phyloP scores from a whole-genome alignment of 2,797 vertebrate genomes.

The Fringilla coelebs region DNA sequence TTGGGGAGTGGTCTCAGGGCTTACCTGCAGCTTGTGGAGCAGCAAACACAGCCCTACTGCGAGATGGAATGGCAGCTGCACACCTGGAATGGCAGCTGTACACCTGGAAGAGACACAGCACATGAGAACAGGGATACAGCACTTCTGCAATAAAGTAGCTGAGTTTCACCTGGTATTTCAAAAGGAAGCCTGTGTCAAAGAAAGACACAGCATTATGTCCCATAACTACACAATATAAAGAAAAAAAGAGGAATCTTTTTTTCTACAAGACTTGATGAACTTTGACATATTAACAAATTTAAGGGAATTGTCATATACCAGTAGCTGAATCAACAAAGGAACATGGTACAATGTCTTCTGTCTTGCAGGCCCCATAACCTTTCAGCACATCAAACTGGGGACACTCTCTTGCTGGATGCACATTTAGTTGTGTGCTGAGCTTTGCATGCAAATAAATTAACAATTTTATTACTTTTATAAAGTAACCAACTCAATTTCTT shows the following conservation, averaged over 20 bases:
- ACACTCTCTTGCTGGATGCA: not conserved
- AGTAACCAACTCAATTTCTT: not conserved
- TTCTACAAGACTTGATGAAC: not conserved
- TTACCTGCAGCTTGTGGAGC: not conserved
- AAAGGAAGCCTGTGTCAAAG: not conserved
- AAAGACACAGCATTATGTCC: not conserved
- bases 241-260: not conserved
- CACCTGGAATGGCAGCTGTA: conserved; percentile 7
- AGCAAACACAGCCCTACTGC: not conserved
- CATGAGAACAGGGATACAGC: not conserved
- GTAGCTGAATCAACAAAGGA: not conserved
- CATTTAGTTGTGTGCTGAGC: not conserved
- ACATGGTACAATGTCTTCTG: not conserved
- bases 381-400: not conserved
- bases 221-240: not conserved
- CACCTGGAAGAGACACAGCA: not conserved
- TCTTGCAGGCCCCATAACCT: not conserved
- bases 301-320: not conserved
- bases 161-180: not conserved
- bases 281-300: not conserved
- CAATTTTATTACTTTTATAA: not conserved
- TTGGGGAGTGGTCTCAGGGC: not conserved
- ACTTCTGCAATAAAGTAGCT: rapidly evolving
- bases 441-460: not conserved
- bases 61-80: not conserved